A percentile compares a stretch with the other conserved stretches of the same genome.
phyloP scores from a whole-genome alignment of 1,140 invertebrate genomes.

The Saccostrea glomerata region DNA sequence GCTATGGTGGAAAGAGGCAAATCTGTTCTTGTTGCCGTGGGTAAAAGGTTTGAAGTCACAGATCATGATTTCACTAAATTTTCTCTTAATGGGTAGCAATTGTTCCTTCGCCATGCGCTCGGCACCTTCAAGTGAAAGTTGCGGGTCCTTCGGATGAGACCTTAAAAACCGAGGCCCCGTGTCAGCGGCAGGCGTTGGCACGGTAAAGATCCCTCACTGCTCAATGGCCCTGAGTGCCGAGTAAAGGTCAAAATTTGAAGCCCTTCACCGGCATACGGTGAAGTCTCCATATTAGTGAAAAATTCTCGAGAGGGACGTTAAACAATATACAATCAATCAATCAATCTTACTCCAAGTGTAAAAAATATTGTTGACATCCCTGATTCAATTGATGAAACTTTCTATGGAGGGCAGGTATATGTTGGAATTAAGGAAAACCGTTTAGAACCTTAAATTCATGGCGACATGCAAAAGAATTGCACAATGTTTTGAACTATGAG shows the following conservation, averaged over 20 bases:
- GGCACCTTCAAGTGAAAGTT: too few species aligned
- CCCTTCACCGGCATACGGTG: too few species aligned
- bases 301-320: too few species aligned
- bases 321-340: too few species aligned
- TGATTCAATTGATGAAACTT: conserved; percentile 40
- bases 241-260: too few species aligned
- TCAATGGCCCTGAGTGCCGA: too few species aligned
- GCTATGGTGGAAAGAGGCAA: conserved; percentile 56
- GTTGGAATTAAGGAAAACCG: neutral
- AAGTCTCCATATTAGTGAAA: too few species aligned
- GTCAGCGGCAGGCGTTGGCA: too few species aligned
- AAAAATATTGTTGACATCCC: conserved; percentile 56
- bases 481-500: neutral
- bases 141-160: too few species aligned
- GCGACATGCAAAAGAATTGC: neutral
- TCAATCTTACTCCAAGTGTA: conserved; percentile 62
- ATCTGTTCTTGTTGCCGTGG: conserved; percentile 49
- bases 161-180: too few species aligned
- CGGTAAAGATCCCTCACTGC: too few species aligned
- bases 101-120: too few species aligned
- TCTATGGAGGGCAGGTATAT: neutral
- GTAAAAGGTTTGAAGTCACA: conserved; percentile 45
- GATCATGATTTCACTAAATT: conserved; percentile 58
- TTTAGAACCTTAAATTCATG: neutral
- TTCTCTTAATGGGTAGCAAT: conserved; percentile 40